Conservation (phyloP, 2,797 vertebrate genomes). For the Leptatherina wallacei region DNA sequence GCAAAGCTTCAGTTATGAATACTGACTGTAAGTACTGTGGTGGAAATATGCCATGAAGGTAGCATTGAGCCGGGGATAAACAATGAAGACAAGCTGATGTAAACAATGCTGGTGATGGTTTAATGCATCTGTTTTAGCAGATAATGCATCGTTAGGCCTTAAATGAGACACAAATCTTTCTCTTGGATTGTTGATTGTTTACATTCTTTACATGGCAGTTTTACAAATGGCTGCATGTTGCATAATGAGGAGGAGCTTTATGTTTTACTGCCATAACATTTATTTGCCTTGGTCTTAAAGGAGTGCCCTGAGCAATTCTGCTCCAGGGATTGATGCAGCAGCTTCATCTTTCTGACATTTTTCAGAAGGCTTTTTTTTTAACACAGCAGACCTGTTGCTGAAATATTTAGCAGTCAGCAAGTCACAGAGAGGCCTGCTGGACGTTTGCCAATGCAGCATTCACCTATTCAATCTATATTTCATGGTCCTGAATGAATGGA, state of each 20-base stretch:
- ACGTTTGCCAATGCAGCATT: conserved; percentile 52
- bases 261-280: background rate
- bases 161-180: background rate
- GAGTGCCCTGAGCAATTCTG: conserved; percentile 2
- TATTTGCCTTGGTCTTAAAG: background rate
- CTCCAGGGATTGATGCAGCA: conserved; percentile 24
- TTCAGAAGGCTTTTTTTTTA: conserved; percentile 55
- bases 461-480: conserved; percentile 71
- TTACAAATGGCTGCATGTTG: background rate
- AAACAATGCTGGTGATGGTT: background rate
- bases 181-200: background rate
- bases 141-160: background rate
- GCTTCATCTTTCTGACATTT: conserved; percentile 36
- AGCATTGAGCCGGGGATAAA: background rate
- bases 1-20: background rate
- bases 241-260: background rate
- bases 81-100: background rate
- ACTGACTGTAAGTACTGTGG: background rate
- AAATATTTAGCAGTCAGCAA: conserved; percentile 71
- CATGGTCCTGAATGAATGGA: conserved; percentile 69
- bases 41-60: background rate
- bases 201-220: background rate
- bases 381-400: conserved; percentile 45
- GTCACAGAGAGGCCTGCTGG: conserved; percentile 50
- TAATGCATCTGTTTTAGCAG: background rate